phyloP scores from a whole-genome alignment of 2,888 invertebrate species.

The Noctua comes region DNA sequence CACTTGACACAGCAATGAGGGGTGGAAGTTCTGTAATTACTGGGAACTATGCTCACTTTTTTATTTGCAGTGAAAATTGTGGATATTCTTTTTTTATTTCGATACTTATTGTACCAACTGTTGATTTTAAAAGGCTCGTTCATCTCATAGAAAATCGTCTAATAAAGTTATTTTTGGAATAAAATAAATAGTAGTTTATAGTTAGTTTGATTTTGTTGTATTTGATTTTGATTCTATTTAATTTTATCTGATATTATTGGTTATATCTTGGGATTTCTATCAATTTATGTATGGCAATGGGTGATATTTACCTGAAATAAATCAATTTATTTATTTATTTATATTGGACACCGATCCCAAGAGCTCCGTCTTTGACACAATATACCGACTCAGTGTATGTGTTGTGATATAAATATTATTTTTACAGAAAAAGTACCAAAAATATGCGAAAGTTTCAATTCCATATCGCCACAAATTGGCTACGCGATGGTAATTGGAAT shows the following conservation, averaged over 20 bases:
- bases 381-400: neutral
- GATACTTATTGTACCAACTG: neutral
- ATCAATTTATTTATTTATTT: no score
- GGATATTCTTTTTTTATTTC: neutral
- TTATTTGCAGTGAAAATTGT: neutral
- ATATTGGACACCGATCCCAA: neutral
- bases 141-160: neutral
- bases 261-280: no score
- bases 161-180: neutral
- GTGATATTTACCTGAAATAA: no score
- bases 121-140: neutral
- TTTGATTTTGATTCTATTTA: no score
- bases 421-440: neutral
- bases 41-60: constrained; percentile 15
- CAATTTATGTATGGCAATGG: no score
- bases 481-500: neutral
- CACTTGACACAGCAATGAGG: constrained; percentile 66
- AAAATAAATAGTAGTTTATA: no score
- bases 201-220: no score
- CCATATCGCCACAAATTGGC: constrained; percentile 35
- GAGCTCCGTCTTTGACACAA: neutral
- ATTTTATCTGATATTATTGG: no score
- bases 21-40: constrained; percentile 52
- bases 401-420: neutral
- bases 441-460: constrained; percentile 2